Percentiles rank a stretch among this genome's conserved stretches.
Evolutionary conservation across 2,113 vertebrate species (phyloP).

Genomic region (Pterophyllum scalare): DNA sequence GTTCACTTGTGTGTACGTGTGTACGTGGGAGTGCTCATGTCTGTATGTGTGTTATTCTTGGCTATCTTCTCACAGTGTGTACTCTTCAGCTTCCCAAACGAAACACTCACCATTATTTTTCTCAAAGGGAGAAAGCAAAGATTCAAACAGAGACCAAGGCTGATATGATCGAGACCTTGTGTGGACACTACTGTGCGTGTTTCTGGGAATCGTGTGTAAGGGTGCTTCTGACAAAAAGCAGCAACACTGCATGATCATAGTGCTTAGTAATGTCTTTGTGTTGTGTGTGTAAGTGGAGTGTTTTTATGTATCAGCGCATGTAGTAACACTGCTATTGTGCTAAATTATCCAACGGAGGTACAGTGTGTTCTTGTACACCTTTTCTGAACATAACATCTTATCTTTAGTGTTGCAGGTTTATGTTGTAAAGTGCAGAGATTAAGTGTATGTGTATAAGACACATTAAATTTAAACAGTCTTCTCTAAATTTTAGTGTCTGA

Average conservation of each 20-base stretch:
- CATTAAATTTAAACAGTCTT: background rate
- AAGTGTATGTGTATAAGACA: background rate
- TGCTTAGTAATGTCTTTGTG: background rate
- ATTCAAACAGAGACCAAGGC: constrained; percentile 49
- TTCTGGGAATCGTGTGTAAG: constrained; percentile 8
- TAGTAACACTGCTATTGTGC: background rate
- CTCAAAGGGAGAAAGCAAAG: constrained; percentile 43
- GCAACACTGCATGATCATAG: constrained; percentile 8
- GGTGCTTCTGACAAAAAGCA: background rate
- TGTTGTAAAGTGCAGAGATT: background rate
- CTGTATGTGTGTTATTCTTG: constrained; percentile 61
- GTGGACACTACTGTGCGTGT: constrained; percentile 25
- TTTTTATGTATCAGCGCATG: background rate
- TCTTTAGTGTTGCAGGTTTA: background rate
- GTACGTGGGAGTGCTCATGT: constrained; percentile 41
- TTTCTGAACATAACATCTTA: background rate
- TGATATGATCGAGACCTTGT: constrained; percentile 51
- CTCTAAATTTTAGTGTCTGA: background rate
- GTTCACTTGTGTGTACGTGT: constrained; percentile 29
- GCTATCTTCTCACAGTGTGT: constrained; percentile 50
- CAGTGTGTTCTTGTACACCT: constrained; percentile 1
- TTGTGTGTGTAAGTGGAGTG: background rate
- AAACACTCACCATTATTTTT: constrained; percentile 62
- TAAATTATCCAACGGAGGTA: background rate
- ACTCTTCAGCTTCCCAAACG: constrained; percentile 48